Evolutionary conservation across 2,888 invertebrate genomes (phyloP).

Genomic region (Bhutanitis thaidina): DNA sequence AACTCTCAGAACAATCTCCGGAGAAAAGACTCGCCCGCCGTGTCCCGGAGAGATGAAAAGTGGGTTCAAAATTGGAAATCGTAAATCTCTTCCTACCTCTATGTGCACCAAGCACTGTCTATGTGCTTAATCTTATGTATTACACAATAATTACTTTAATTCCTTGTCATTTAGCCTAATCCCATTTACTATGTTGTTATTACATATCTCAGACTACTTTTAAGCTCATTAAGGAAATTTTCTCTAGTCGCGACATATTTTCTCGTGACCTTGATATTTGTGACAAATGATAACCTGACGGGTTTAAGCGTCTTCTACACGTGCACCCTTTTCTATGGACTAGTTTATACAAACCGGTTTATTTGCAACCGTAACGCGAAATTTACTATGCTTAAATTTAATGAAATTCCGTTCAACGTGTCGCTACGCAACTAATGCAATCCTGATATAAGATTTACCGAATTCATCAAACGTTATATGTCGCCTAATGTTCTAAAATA

Average conservation of each 20-base stretch:
- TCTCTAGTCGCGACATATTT: constrained; percentile 18
- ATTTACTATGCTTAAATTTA: constrained; percentile 14
- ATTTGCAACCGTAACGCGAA: constrained; percentile 20
- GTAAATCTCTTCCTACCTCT: no score
- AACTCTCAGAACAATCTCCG: no score
- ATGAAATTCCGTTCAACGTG: not conserved
- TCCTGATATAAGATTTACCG: no score
- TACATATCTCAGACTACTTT: constrained; percentile 3
- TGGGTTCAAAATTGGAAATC: no score
- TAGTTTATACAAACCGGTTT: constrained; percentile 24
- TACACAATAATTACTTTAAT: no score
- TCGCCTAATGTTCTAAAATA: no score
- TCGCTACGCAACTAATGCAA: not conserved
- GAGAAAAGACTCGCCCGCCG: no score
- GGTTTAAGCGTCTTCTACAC: constrained; percentile 16
- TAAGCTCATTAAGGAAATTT: constrained; percentile 14
- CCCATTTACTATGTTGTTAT: not conserved
- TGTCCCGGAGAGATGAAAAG: no score
- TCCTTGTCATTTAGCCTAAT: not conserved
- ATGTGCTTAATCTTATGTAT: no score
- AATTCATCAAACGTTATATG: no score
- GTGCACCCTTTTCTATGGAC: constrained; percentile 25
- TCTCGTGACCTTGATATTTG: constrained; percentile 21
- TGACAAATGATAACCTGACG: constrained; percentile 19
- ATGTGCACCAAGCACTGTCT: no score